Evolutionary conservation across 2,888 invertebrate genomes (phyloP).

Genomic region (Apomyelois bistriatella): DNA sequence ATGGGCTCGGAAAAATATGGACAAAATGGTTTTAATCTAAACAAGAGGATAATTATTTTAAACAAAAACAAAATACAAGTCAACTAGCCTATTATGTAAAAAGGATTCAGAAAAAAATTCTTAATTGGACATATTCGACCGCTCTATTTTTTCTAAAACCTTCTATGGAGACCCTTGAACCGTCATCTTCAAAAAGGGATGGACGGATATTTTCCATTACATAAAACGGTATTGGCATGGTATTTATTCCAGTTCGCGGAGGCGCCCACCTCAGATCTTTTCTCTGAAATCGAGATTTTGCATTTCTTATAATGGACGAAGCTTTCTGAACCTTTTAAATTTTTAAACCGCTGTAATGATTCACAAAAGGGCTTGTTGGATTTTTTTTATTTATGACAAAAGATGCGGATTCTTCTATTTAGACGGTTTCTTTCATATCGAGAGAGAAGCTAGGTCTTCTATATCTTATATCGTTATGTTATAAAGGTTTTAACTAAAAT

Average conservation of each 20-base stretch:
- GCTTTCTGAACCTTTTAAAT: slow-evolving; percentile 1
- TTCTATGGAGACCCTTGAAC: not conserved
- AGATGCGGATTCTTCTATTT: not conserved
- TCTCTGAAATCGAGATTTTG: not conserved
- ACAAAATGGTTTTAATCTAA: no score
- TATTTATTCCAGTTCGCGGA: slow-evolving; percentile 4
- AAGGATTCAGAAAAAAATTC: not conserved
- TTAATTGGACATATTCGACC: not conserved
- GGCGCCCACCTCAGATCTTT: slow-evolving; percentile 1
- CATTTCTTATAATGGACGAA: slow-evolving; percentile 1
- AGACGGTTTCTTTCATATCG: no score
- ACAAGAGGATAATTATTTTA: no score
- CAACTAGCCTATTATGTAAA: no score
- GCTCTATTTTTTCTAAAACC: not conserved
- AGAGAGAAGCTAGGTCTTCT: no score
- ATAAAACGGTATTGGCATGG: not conserved
- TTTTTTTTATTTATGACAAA: not conserved
- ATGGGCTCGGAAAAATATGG: no score
- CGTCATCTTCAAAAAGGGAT: slow-evolving; percentile 11
- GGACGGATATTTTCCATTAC: not conserved
- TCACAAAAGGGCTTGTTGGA: not conserved
- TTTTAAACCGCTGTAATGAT: not conserved
- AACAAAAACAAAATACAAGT: no score
- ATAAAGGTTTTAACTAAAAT: no score
- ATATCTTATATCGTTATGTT: no score